Evolutionary conservation across 2,888 invertebrate genomes (phyloP), one percentile per base, ranked within the genome.

Genomic region (Aphodius sticticus): DNA sequence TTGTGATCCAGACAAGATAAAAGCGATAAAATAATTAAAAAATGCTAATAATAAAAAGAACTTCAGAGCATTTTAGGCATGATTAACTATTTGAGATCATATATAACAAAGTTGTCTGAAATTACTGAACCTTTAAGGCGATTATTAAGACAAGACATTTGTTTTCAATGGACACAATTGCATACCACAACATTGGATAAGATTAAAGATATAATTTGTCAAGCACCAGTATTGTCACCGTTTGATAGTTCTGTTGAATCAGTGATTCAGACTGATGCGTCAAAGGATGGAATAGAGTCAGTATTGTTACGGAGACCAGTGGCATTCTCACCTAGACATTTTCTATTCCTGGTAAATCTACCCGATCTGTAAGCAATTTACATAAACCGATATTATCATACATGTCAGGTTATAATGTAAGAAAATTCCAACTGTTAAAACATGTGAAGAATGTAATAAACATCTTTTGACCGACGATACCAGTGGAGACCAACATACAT

Each of bases 301-400:
- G 85, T 85, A 6, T 78, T 7, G n/a, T n/a, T n/a, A n/a, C n/a
- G n/a, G n/a, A n/a, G n/a, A n/a, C n/a, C n/a, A n/a, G n/a, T n/a
- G n/a, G 85, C 84, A 12, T 87, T 85, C 81, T 86, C 86, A 6
- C 86, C 86, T 35, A 83, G 84, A 80, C 79, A 85, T 0, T 79
- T 87, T 26, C 26, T 26, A 26, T 26, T 26, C 3, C 26, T 26
- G 26, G 26, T 26, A 26, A 26, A 26, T 26, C 26, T 26, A 26
- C 26, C 26, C 26, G 26, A 26, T n/a, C 1, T 26, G 26, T 2
- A 26, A 26, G 26, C 26, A 26, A 26, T 26, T 26, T 26, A 26
- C 26, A 26, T 26, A 26, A 26, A 26, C 26, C 3, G 26, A 26
- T 26, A 26, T 26, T 26, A 26, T 26, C 26, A 26, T 26, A 26